Evolutionary conservation across 92 coral and sea anemone genomes (phyloP), one percentile per base, ranked within the genome.

Genomic region (Phymanthus crucifer): DNA sequence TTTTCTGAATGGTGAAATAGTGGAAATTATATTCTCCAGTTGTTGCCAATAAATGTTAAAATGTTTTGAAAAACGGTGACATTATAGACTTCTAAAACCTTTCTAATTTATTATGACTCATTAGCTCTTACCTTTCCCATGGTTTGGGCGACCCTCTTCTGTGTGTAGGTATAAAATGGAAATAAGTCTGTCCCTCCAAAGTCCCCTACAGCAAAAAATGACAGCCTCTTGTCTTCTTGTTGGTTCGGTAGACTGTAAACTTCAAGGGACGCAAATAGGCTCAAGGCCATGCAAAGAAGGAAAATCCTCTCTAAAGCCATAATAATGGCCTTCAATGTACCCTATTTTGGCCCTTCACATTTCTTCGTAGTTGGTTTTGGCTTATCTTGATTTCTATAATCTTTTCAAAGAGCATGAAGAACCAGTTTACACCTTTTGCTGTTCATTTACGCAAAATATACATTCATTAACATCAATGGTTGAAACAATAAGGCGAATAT

Each of bases 121-220:
- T 21, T 45, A 65, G 13, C 48, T 10, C 88, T 1, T 35, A 95
- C 98, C 98, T 85, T 84, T 33, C 93, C 95, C 94, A 95, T 77
- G 4, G 83, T 76, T 34, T 70, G 52, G 32, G 93, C 92, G 54
- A 95, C 89, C 75, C 78, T 86, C 47, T 83, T 61, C 73, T 95
- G 97, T 36, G 86, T 88, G 46, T 29, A 34, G 19, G 92, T 86
- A 16, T 85, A 76, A 77, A 84, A 95, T 5, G 98, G 98, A 3
- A 85, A 76, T 9, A 32, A 47, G 3, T 93, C 92, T 2, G 77
- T 71, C 16, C 98, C 98, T 14, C 98, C 98, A 35, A 91, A 80
- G 68, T 94, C 98, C 18, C 98, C 98, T 33, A 91, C 58, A 57
- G 90, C 97, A 46, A 83, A 83, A 84, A 94, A 91, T 32, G 90